Conservation (phyloP, 1,140 invertebrate species). For the Drosophila ananassae region DNA sequence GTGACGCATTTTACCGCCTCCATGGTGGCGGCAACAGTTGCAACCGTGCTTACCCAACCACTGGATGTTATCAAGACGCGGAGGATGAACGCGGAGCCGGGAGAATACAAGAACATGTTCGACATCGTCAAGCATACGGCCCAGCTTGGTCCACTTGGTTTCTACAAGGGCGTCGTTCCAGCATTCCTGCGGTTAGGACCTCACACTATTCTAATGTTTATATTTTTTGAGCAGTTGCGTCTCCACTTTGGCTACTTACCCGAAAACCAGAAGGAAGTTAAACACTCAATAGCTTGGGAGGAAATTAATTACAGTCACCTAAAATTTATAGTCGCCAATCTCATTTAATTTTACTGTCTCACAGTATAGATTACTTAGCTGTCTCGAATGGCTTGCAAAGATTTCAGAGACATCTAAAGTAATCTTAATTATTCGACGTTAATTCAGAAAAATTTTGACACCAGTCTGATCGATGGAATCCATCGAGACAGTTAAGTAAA, state of each 20-base stretch:
- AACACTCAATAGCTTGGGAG: no score
- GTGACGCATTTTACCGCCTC: slow-evolving; percentile 83
- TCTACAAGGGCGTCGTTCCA: slow-evolving; percentile 98
- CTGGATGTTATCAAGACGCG: slow-evolving; percentile 98
- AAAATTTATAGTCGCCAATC: no score
- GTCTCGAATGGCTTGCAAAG: no score
- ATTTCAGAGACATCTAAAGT: no score
- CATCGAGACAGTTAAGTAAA: no score
- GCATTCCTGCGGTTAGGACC: slow-evolving; percentile 98
- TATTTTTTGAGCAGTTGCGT: slow-evolving; percentile 97
- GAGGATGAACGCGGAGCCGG: slow-evolving; percentile 97
- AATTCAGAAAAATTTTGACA: no score
- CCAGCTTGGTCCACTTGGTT: slow-evolving; percentile 95
- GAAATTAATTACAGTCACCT: no score
- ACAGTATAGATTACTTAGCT: no score
- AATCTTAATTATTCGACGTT: no score
- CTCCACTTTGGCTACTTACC: slow-evolving; percentile 90
- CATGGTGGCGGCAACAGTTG: slow-evolving; percentile 89
- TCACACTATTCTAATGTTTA: slow-evolving; percentile 97
- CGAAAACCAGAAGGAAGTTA: neutral
- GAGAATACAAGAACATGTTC: slow-evolving; percentile 91
- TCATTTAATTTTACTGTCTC: no score
- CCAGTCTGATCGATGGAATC: no score
- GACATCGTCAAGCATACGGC: slow-evolving; percentile 93
- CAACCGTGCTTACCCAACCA: slow-evolving; percentile 97